These are phyloP conservation scores for Luscinia megarhynchos DNA, from an alignment of 2,797 vertebrate species.

Conservation along the genomic window DNA sequence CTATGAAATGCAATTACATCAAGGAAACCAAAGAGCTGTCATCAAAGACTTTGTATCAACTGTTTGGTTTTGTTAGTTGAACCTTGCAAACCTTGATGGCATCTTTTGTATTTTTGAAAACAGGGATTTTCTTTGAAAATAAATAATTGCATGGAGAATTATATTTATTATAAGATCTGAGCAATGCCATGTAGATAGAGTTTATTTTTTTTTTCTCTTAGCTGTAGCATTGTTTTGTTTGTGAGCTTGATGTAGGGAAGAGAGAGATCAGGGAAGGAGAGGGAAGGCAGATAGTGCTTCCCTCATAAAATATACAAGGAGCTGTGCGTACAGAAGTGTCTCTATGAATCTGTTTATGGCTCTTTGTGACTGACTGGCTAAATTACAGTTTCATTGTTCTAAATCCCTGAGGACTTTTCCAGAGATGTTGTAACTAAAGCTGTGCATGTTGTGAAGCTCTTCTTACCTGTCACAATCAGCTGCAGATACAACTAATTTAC, in stretches of 20 bases:
- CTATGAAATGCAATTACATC: neutral
- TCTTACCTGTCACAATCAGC: constrained; percentile 25
- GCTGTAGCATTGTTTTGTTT: constrained; percentile 17
- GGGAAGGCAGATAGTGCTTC: constrained; percentile 25
- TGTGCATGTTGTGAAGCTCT: neutral
- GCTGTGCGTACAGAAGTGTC: neutral
- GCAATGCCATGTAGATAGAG: neutral
- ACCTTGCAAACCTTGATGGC: neutral
- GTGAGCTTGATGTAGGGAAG: neutral
- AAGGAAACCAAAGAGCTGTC: neutral
- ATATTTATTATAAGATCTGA: constrained; percentile 38
- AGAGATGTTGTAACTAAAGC: constrained; percentile 52
- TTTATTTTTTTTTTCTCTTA: neutral
- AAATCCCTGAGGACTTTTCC: constrained; percentile 29
- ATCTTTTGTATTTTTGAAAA: neutral
- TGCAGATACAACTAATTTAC: constrained; percentile 36
- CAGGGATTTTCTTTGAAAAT: constrained; percentile 21
- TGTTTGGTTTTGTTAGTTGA: neutral
- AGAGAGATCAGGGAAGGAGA: neutral
- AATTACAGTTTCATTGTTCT: constrained; percentile 64
- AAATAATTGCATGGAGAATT: neutral
- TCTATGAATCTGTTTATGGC: constrained; percentile 52
- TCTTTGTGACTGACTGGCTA: constrained; percentile 60
- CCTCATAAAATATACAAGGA: constrained; percentile 68
- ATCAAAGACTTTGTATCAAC: neutral